These are phyloP conservation scores for Belgica antarctica DNA, from an alignment of 2,888 invertebrate species.

Conservation along the genomic window DNA sequence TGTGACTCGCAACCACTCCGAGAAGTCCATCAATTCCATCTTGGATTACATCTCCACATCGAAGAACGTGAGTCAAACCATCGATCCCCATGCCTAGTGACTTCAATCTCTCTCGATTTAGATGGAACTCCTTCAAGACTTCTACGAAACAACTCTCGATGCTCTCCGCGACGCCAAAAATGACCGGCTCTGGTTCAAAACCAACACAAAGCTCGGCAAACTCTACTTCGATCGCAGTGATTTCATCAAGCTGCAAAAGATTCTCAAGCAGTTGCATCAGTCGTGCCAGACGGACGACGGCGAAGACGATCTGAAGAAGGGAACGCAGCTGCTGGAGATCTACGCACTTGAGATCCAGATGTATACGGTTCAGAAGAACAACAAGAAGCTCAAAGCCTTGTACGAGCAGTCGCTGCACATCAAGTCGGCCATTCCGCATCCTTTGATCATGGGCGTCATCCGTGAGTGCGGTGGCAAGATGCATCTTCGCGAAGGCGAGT, in stretches of 20 bases:
- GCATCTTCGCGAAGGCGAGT: slow-evolving; percentile 98
- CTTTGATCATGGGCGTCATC: slow-evolving; percentile 98
- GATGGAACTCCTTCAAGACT: slow-evolving; percentile 96
- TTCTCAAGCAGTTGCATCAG: slow-evolving; percentile 93
- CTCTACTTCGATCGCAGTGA: slow-evolving; percentile 95
- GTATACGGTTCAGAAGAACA: slow-evolving; percentile 99
- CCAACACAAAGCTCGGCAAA: slow-evolving; percentile 97
- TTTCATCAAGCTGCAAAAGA: slow-evolving; percentile 90
- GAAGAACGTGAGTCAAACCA: slow-evolving; percentile 76
- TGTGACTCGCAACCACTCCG: slow-evolving; percentile 98
- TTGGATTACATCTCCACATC: slow-evolving; percentile 99
- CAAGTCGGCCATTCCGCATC: slow-evolving; percentile 99
- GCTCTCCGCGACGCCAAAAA: slow-evolving; percentile 97
- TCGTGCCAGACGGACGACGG: slow-evolving; percentile 98
- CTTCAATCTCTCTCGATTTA: neutral
- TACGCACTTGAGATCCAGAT: slow-evolving; percentile 99
- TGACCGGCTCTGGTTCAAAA: slow-evolving; percentile 99
- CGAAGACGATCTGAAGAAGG: slow-evolving; percentile 95
- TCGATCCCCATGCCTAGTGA: slow-evolving; percentile 54
- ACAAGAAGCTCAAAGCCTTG: slow-evolving; percentile 92
- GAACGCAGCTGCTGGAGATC: slow-evolving; percentile 95
- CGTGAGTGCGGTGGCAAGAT: slow-evolving; percentile 99
- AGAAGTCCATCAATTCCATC: slow-evolving; percentile 99
- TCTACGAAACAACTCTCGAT: slow-evolving; percentile 95
- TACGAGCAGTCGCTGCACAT: slow-evolving; percentile 98